Base-by-base conservation (phyloP, 2,113 vertebrate species). In the Empidonax traillii region DNA sequence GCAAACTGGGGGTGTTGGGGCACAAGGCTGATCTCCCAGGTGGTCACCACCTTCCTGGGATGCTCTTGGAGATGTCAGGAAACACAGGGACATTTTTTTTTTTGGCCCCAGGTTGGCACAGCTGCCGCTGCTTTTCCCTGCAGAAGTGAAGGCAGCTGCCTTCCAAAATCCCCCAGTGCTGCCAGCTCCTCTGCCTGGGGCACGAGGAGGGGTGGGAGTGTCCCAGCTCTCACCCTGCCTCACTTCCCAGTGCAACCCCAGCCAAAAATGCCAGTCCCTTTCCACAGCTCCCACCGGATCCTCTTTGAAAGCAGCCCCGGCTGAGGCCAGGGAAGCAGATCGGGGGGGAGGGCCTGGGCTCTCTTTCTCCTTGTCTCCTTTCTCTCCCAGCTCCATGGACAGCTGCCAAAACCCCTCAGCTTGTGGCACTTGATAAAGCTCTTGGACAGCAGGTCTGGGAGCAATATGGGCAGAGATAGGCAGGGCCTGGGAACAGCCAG, bases 371-470 rank as follows among this genome's bases (percentile, higher is more conserved):
- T 30, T 15, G 20, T 62, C 85, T 93, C 37, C 46, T 46, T 81
- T 66, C 83, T 35, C 76, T 87, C 46, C 66, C 1, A 10, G 69
- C 71, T 56, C 19, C 5, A 4, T 86, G 95, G 92, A 69, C 31
- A 41, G 86, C 93, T 75, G 96, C 96, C 97, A 96, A 72, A 75
- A 80, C 21, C 30, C 21, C 95, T 94, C 79, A 61, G 93, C 93
- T 7, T 81, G 95, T 79, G 73, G 49, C 89, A 72, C 92, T 94
- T 18, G 75, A 81, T 96, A 82, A 94, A 93, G 76, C 86, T 93
- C 81, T 93, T 31, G 55, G 61, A 4, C 75, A 81, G 87, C 73
- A 14, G 84, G 33, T 22, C 85, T 19, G 37, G 87, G 92, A 96
- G 82, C 77, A 85, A 49, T 5, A 21, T 5, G 4, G 87, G 59